Evolutionary conservation across 2,888 invertebrate species (phyloP), one percentile per base, ranked within the genome.

Genomic region (Resseliella maxima): DNA sequence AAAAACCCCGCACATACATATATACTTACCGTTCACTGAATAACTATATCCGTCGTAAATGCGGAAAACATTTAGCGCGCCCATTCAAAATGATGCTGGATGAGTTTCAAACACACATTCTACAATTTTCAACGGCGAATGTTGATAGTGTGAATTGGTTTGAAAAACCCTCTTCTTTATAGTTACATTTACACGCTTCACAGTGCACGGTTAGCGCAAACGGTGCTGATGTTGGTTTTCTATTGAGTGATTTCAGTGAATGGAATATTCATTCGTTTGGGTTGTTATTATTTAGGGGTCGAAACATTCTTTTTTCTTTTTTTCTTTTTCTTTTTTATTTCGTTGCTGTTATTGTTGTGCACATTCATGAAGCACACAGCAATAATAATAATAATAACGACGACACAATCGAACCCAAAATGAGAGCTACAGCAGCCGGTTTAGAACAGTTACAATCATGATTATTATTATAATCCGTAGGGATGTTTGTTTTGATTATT

Each of bases 401-500:
- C 83, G 83, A 83, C 83, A 72, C 72, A 72, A 72, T 72, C 72
- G 72, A 72, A 72, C 36, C 38, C 24, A 38, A 83, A 38, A 83
- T 83, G 83, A 83, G 38, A 38, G 41, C 38, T 5, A 81, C 36
- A 27, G 3, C 72, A 31, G 36, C 18, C 6, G 38, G 24, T 86
- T 21, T n/a, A 46, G n/a, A 86, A 36, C 45, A 86, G 64, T 64
- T 86, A 86, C 85, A 50, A 85, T 38, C 27, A 85, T 81, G 87
- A 87, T 87, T 87, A 88, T 88, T 83, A 88, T 87, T 87, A 88
- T 88, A 87, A 87, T 88, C 87, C 87, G 83, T 87, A 86, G 87
- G 88, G 87, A 87, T 87, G 87, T 87, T 87, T 87, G 87, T 87
- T 88, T 88, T 88, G 88, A 88, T 88, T 87, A 88, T 87, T 88